Evolutionary conservation across 2,888 invertebrate species (phyloP).

Genomic region (Tyria jacobaeae): DNA sequence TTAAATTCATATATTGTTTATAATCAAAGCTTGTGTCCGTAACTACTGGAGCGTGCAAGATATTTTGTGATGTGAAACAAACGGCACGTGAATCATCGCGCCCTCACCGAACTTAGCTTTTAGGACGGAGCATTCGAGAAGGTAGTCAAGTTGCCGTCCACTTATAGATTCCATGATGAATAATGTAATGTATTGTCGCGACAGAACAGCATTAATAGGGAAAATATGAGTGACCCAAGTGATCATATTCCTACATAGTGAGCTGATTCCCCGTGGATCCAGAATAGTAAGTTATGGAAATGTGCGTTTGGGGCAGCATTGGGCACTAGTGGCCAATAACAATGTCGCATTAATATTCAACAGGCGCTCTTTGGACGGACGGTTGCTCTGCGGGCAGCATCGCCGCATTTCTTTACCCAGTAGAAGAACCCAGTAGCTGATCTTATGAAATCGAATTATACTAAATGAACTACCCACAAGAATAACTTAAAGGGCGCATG

Average conservation of each 20-base stretch:
- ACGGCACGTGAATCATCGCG: slow-evolving; percentile 60
- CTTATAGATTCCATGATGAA: slow-evolving; percentile 70
- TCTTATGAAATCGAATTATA: slow-evolving; percentile 57
- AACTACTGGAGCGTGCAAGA: slow-evolving; percentile 31
- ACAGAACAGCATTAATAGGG: slow-evolving; percentile 70
- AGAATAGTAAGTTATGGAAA: slow-evolving; percentile 87
- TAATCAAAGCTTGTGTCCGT: slow-evolving; percentile 26
- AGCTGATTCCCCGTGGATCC: slow-evolving; percentile 83
- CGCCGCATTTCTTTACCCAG: slow-evolving; percentile 72
- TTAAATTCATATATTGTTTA: slow-evolving; percentile 35
- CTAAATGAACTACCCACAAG: slow-evolving; percentile 26
- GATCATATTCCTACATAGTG: slow-evolving; percentile 80
- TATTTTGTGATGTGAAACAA: slow-evolving; percentile 60
- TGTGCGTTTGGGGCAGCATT: slow-evolving; percentile 85
- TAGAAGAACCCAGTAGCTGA: slow-evolving; percentile 61
- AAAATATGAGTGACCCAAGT: slow-evolving; percentile 73
- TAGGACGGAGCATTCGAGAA: slow-evolving; percentile 58
- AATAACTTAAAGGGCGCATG: slow-evolving; percentile 12
- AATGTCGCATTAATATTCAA: slow-evolving; percentile 87
- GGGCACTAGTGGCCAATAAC: slow-evolving; percentile 85
- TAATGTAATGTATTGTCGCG: slow-evolving; percentile 69
- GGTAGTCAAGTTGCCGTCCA: slow-evolving; percentile 51
- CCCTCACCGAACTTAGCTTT: slow-evolving; percentile 39
- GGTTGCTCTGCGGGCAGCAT: slow-evolving; percentile 74
- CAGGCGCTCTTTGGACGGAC: slow-evolving; percentile 81